Evolutionary conservation across 2,888 invertebrate species (phyloP).

Genomic region (Yponomeuta evonymella): DNA sequence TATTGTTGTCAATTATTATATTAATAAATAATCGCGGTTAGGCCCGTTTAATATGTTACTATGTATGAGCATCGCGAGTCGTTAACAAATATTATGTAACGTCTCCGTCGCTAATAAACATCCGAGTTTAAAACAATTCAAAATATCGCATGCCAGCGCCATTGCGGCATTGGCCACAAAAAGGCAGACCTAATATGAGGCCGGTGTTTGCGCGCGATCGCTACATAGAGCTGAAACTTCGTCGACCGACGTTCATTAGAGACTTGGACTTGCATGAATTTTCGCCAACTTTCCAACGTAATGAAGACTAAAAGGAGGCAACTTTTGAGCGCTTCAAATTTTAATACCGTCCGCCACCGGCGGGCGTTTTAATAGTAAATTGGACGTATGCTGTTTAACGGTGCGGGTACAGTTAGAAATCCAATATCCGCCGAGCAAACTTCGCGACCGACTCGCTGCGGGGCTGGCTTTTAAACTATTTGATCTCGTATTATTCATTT

Average conservation of each 20-base stretch:
- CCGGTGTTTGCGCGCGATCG: conserved; percentile 30
- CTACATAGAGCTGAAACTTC: conserved; percentile 52
- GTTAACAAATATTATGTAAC: not conserved
- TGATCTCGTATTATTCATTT: not conserved
- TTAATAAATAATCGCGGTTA: too few species aligned
- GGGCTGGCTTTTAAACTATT: not conserved
- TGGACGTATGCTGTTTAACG: conserved; percentile 46
- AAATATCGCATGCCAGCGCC: not conserved
- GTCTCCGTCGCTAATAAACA: not conserved
- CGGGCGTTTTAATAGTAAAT: conserved; percentile 52
- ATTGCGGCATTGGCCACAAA: not conserved
- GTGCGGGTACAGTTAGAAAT: conserved; percentile 57
- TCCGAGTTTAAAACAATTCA: not conserved
- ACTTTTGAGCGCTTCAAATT: conserved; percentile 71
- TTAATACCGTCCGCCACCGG: conserved; percentile 53
- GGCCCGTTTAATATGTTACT: too few species aligned
- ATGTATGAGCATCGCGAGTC: too few species aligned
- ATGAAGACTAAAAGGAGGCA: conserved; percentile 73
- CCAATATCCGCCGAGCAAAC: conserved; percentile 49
- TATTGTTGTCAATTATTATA: too few species aligned
- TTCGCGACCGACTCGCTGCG: not conserved
- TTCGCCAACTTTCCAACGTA: conserved; percentile 68
- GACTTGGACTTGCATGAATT: conserved; percentile 71
- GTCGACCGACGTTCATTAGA: conserved; percentile 68
- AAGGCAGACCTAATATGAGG: not conserved